These are phyloP conservation scores for Carassius gibelio DNA, from an alignment of 2,113 vertebrate genomes.

Conservation along the genomic window DNA sequence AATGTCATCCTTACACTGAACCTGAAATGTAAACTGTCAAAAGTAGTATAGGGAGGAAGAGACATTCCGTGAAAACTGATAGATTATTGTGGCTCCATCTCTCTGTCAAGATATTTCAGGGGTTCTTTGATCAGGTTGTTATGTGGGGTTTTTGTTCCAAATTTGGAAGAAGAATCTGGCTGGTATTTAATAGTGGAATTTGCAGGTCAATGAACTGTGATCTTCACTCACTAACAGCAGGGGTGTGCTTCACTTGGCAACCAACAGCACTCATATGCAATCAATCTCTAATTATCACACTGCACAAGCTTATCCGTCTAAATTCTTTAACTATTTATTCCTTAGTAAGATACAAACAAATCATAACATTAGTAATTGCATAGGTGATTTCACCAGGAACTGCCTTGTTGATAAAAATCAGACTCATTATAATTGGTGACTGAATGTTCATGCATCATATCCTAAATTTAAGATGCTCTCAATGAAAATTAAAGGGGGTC, in stretches of 20 bases:
- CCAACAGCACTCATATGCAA: background rate
- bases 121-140: background rate
- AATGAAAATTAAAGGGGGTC: background rate
- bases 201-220: conserved; percentile 11
- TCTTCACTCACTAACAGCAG: background rate
- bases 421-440: background rate
- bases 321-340: background rate
- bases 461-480: background rate
- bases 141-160: background rate
- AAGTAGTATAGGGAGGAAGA: background rate
- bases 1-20: too few species aligned
- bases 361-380: background rate
- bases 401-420: background rate
- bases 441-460: background rate
- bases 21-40: background rate
- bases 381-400: background rate
- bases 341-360: background rate
- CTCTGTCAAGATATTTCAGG: conserved; percentile 13
- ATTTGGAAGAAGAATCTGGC: conserved; percentile 13
- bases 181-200: background rate
- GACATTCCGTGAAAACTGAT: background rate
- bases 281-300: background rate
- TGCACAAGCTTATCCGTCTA: background rate
- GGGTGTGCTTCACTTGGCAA: conserved; percentile 1
- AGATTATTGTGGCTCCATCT: background rate